A percentile compares a stretch with the other conserved stretches of the same genome.
Conservation (phyloP, 1,140 invertebrate species). For the Atta cephalotes region DNA sequence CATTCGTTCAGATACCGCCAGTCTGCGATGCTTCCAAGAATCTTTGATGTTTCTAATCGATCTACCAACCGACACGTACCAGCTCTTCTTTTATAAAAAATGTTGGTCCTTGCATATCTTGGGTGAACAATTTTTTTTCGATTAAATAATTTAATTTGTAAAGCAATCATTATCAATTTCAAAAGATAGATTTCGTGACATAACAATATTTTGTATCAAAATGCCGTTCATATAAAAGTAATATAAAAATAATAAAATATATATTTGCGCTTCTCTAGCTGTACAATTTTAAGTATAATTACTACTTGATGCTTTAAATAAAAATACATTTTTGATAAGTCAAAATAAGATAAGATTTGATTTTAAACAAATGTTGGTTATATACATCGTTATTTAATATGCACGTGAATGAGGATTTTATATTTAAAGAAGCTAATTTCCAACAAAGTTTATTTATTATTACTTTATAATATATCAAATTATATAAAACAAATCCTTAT, state of each 20-base stretch:
- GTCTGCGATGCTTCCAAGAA: constrained; percentile 78
- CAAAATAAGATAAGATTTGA: background rate
- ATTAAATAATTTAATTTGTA: background rate
- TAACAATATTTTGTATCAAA: background rate
- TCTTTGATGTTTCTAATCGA: constrained; percentile 76
- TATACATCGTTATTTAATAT: constrained; percentile 13
- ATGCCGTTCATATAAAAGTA: background rate
- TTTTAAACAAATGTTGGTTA: background rate
- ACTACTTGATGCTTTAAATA: background rate
- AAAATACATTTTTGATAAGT: background rate
- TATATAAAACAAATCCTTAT: background rate
- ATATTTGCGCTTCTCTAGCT: background rate
- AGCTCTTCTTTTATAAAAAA: constrained; percentile 69
- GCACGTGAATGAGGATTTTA: background rate
- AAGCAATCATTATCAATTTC: background rate
- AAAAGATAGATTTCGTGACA: background rate
- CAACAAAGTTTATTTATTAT: background rate
- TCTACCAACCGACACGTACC: constrained; percentile 79
- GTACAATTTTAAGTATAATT: background rate
- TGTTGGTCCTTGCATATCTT: background rate
- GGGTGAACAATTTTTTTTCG: background rate
- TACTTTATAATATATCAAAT: background rate
- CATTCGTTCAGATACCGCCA: constrained; percentile 72
- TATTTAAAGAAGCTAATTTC: background rate
- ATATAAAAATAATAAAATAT: background rate